Percentiles rank a stretch among this genome's conserved stretches.
These are phyloP conservation scores for Dascillus cervinus DNA, from an alignment of 2,888 invertebrate species.

Conservation along the genomic window DNA sequence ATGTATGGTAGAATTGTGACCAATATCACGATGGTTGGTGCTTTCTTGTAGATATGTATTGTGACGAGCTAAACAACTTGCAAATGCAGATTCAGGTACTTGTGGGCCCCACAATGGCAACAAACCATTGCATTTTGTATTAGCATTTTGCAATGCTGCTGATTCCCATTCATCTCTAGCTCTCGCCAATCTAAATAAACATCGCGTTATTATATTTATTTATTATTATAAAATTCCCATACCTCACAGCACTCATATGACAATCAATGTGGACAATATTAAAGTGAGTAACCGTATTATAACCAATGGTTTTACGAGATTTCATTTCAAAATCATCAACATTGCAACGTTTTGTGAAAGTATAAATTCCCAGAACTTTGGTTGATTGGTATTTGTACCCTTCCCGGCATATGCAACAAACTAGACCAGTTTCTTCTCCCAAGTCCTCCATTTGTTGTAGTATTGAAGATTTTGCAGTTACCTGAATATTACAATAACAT, in stretches of 20 bases:
- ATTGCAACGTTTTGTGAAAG: constrained; percentile 90
- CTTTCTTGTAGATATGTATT: constrained; percentile 75
- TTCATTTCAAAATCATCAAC: constrained; percentile 90
- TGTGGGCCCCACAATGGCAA: constrained; percentile 95
- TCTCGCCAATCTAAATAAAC: constrained; percentile 34
- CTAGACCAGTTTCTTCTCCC: constrained; percentile 90
- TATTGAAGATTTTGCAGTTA: constrained; percentile 82
- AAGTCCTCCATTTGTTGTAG: constrained; percentile 91
- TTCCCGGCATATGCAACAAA: constrained; percentile 96
- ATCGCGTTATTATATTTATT: background rate
- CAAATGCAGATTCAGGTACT: constrained; percentile 87
- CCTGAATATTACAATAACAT: constrained; percentile 34
- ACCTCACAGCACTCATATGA: constrained; percentile 91
- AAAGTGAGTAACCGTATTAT: constrained; percentile 95
- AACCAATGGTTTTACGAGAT: constrained; percentile 78
- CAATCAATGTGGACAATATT: constrained; percentile 98
- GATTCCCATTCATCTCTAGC: constrained; percentile 95
- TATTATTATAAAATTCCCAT: constrained; percentile 34
- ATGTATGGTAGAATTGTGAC: constrained; percentile 76
- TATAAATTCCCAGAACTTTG: constrained; percentile 93
- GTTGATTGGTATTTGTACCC: constrained; percentile 93
- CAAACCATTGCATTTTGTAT: constrained; percentile 94
- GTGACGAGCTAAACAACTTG: constrained; percentile 86
- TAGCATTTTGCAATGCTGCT: constrained; percentile 95
- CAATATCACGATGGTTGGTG: constrained; percentile 69